phyloP scores from a whole-genome alignment of 1,140 invertebrate species.

The Drosophila funebris region DNA sequence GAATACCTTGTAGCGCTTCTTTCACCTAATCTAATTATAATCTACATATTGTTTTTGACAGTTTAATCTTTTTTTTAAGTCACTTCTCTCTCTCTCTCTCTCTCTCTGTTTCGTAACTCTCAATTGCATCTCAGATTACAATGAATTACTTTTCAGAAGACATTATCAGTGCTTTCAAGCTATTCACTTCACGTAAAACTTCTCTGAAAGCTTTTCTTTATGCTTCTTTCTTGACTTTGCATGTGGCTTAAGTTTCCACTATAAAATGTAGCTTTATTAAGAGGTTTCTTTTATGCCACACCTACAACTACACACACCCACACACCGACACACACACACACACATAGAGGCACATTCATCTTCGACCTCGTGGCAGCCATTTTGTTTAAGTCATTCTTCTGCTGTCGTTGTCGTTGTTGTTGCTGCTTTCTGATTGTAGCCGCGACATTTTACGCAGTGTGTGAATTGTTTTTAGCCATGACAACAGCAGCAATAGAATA shows the following conservation, averaged over 20 bases:
- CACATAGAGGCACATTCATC: constrained; percentile 38
- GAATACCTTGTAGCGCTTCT: too few species aligned
- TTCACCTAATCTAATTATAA: too few species aligned
- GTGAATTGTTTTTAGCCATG: constrained; percentile 62
- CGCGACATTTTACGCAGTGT: constrained; percentile 68
- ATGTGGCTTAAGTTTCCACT: too few species aligned
- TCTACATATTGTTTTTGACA: too few species aligned
- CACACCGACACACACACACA: constrained; percentile 5
- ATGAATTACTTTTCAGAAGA: not conserved
- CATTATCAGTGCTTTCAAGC: not conserved
- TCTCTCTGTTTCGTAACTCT: too few species aligned
- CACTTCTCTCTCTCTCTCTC: too few species aligned
- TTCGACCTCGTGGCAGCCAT: constrained; percentile 73
- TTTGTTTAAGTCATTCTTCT: constrained; percentile 50
- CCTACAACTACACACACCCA: not conserved
- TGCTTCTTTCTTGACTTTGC: not conserved
- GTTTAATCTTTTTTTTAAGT: too few species aligned
- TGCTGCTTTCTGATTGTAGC: constrained; percentile 60
- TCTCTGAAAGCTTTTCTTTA: not conserved
- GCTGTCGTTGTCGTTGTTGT: constrained; percentile 30
- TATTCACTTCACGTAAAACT: not conserved
- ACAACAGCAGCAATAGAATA: constrained; percentile 15
- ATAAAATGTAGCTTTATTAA: not conserved
- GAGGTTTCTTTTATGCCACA: not conserved
- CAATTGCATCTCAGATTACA: too few species aligned